phyloP scores from a whole-genome alignment of 2,888 invertebrate genomes.

The Lepas anatifera region DNA sequence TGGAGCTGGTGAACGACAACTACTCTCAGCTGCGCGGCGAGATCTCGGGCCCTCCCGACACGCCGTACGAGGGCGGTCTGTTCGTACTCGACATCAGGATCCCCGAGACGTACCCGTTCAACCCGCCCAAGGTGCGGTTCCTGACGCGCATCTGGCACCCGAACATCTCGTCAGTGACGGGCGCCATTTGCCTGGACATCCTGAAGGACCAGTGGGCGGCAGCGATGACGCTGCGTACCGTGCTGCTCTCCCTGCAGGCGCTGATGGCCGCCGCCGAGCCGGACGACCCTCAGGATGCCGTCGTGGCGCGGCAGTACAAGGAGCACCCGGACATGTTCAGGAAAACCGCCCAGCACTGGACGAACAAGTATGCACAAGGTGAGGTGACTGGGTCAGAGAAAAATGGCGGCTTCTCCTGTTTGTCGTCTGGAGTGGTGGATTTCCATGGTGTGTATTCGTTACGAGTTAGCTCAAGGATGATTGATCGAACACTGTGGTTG shows the following conservation, averaged over 20 bases:
- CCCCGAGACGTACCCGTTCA: constrained; percentile 98
- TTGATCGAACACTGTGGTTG: no score
- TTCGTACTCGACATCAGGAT: constrained; percentile 93
- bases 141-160: constrained; percentile 99
- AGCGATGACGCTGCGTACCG: constrained; percentile 93
- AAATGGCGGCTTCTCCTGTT: no score
- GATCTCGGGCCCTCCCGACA: constrained; percentile 96
- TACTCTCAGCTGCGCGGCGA: constrained; percentile 86
- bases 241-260: constrained; percentile 79
- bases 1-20: constrained; percentile 80
- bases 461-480: no score
- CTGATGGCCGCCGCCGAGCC: constrained; percentile 71
- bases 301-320: constrained; percentile 94
- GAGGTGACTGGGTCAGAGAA: constrained; percentile 30
- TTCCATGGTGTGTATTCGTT: no score
- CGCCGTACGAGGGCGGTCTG: constrained; percentile 93
- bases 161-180: constrained; percentile 96
- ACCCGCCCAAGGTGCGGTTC: constrained; percentile 97
- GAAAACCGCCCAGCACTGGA: constrained; percentile 91
- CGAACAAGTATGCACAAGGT: constrained; percentile 83
- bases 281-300: constrained; percentile 86
- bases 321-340: constrained; percentile 74
- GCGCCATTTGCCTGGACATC: constrained; percentile 96
- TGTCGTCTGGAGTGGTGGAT: no score
- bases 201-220: constrained; percentile 98